Evolutionary conservation across 2,113 vertebrate species (phyloP).

Genomic region (Ovibos moschatus): DNA sequence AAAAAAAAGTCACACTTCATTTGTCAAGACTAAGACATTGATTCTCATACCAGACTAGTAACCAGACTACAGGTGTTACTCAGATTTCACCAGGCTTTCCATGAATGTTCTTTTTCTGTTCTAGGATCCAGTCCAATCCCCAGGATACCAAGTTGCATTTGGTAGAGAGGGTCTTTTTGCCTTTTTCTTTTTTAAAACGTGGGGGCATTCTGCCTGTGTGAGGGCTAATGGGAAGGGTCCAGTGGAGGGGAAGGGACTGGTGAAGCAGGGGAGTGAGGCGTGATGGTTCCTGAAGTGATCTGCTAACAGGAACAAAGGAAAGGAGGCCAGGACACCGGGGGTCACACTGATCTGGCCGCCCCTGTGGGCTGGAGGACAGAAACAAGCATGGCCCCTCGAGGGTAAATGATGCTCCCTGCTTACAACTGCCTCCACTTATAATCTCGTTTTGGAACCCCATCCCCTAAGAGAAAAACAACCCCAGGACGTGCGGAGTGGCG

Average conservation of each 20-base stretch:
- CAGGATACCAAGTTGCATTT: not conserved
- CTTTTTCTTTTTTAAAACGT: not conserved
- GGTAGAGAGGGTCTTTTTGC: not conserved
- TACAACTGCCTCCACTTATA: fast-evolving
- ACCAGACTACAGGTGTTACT: too few relatives aligned
- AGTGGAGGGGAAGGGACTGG: not conserved
- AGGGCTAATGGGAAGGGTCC: not conserved
- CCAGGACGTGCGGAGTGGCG: not conserved
- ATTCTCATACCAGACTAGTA: fast-evolving
- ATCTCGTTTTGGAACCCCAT: too few relatives aligned
- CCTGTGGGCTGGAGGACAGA: not conserved
- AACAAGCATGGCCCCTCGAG: not conserved
- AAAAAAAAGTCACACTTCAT: not conserved
- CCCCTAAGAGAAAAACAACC: not conserved
- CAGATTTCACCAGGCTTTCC: not conserved
- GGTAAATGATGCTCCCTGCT: not conserved
- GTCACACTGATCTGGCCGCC: not conserved
- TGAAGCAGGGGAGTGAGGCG: not conserved
- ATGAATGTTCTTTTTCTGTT: not conserved
- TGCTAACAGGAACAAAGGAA: fast-evolving
- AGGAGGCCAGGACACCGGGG: fast-evolving
- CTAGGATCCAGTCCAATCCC: not conserved
- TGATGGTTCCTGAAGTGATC: fast-evolving
- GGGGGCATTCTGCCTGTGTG: not conserved
- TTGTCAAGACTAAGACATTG: not conserved